Evolutionary conservation across 1,140 invertebrate species (phyloP).

Genomic region (Drosophila kohkoa): DNA sequence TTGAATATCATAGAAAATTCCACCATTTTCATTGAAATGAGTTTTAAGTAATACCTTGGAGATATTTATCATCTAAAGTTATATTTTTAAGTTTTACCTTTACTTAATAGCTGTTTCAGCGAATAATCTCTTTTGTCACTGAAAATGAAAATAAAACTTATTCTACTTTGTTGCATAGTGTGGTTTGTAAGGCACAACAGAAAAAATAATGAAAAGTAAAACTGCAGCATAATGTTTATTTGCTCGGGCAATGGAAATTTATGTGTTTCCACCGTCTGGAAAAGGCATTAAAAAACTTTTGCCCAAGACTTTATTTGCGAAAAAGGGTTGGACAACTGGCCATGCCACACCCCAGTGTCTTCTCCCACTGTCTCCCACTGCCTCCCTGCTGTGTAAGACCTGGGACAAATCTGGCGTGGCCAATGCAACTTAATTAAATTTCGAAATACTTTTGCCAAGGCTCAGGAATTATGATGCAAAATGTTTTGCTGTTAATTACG

Average conservation of each 20-base stretch:
- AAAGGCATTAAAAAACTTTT: constrained; percentile 78
- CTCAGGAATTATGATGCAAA: constrained; percentile 74
- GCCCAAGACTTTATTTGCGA: constrained; percentile 57
- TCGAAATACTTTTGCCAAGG: constrained; percentile 63
- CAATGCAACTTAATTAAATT: constrained; percentile 82
- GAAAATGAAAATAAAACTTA: neutral
- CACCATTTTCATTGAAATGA: no score
- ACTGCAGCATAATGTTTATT: constrained; percentile 81
- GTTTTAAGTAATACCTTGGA: no score
- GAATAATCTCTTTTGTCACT: no score
- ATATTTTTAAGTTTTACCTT: no score
- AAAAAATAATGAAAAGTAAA: constrained; percentile 44
- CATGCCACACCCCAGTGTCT: neutral
- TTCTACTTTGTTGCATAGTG: constrained; percentile 24
- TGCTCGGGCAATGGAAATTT: constrained; percentile 66
- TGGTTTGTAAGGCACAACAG: constrained; percentile 17
- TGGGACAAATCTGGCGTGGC: constrained; percentile 76
- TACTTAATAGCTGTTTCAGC: no score
- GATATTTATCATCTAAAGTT: no score
- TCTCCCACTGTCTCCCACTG: no score
- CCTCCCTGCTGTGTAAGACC: constrained; percentile 29
- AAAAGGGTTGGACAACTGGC: constrained; percentile 57
- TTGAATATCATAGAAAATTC: no score
- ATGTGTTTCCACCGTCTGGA: constrained; percentile 59
- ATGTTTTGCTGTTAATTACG: constrained; percentile 75